These are phyloP conservation scores for Columba janthina DNA, from an alignment of 2,113 vertebrate genomes.

Conservation along the genomic window DNA sequence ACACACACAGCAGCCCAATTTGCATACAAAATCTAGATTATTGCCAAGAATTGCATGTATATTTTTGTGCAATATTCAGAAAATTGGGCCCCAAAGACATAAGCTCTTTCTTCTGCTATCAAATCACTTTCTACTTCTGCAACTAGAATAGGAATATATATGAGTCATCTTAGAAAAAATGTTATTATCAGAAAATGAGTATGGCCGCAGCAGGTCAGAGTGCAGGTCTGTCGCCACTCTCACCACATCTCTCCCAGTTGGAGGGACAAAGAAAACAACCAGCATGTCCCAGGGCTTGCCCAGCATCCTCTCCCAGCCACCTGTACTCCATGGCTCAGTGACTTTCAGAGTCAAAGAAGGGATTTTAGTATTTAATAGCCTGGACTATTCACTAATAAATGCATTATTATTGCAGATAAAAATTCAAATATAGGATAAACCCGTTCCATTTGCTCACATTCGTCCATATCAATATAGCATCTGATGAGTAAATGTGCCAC, in stretches of 20 bases:
- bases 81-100: conserved; percentile 44
- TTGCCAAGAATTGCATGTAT: not conserved
- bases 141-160: not conserved
- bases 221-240: not conserved
- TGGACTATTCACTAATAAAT: conserved; percentile 51
- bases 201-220: not conserved
- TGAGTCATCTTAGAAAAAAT: not conserved
- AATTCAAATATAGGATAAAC: conserved; percentile 38
- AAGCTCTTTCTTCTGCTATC: not conserved
- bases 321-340: not conserved
- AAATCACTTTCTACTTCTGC: not conserved
- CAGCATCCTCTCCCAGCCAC: not conserved
- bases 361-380: not conserved
- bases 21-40: conserved; percentile 46
- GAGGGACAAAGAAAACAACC: not conserved
- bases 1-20: conserved; percentile 24
- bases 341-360: not conserved
- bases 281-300: not conserved
- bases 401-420: conserved; percentile 29
- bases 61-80: conserved; percentile 6
- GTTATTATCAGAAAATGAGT: not conserved
- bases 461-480: not conserved
- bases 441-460: not conserved
- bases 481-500: not conserved
- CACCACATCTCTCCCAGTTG: not conserved